phyloP scores from a whole-genome alignment of 1,140 invertebrate species.

The Brachionus plicatilis region DNA sequence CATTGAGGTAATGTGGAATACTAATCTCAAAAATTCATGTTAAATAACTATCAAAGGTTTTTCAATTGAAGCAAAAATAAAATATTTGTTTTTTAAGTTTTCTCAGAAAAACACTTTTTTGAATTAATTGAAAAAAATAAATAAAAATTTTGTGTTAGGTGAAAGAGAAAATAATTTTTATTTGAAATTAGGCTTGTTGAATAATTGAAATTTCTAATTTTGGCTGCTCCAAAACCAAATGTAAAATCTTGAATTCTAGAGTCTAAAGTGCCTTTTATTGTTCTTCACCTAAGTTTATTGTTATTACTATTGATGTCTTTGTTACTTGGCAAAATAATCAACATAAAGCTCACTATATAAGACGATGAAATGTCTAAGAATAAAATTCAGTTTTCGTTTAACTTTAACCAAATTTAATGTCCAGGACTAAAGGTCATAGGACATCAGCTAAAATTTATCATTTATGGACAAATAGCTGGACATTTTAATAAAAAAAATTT shows the following conservation, averaged over 20 bases:
- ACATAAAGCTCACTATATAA: neutral
- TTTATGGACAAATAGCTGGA: neutral
- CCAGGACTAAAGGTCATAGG: neutral
- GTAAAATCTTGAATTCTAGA: slow-evolving; percentile 1
- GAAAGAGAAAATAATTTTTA: neutral
- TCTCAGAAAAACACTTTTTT: slow-evolving; percentile 1
- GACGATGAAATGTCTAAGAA: neutral
- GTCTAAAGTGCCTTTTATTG: neutral
- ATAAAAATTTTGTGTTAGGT: neutral
- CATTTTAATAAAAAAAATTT: neutral
- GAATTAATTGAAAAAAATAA: neutral
- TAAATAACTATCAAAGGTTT: neutral
- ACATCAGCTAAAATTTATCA: neutral
- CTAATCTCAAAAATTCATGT: neutral
- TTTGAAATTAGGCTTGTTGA: neutral
- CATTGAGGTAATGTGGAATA: neutral
- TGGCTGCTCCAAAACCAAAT: neutral
- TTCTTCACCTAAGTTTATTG: neutral
- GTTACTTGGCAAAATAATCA: neutral
- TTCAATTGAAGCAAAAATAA: neutral
- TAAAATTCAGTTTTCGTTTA: neutral
- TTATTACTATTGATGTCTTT: neutral
- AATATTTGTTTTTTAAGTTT: slow-evolving; percentile 3
- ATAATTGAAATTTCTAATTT: neutral
- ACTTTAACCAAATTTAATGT: neutral